Conservation (phyloP, 2,888 invertebrate genomes). For the Lissocephala sabroskyi region DNA sequence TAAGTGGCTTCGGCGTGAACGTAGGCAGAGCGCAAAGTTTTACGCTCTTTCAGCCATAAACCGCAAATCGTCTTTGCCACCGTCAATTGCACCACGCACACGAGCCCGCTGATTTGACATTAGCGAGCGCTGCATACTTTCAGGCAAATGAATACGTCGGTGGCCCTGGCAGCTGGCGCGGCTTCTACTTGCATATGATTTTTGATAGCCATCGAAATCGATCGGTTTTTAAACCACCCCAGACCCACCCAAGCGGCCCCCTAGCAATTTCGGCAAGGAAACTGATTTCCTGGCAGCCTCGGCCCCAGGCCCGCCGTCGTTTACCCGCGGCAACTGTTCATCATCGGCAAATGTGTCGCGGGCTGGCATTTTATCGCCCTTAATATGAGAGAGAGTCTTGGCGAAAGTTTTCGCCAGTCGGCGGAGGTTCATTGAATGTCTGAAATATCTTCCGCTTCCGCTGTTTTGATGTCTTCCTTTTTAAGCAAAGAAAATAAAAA, state of each 20-base stretch:
- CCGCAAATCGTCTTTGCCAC: constrained; percentile 30
- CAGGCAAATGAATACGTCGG: constrained; percentile 25
- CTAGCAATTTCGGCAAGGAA: constrained; percentile 16
- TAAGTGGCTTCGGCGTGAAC: constrained; percentile 41
- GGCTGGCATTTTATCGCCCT: constrained; percentile 31
- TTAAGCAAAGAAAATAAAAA: not conserved
- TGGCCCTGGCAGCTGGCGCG: not conserved
- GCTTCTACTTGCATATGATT: constrained; percentile 38
- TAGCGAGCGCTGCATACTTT: constrained; percentile 40
- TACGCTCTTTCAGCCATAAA: constrained; percentile 34
- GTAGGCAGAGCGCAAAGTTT: constrained; percentile 51
- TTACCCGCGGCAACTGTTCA: constrained; percentile 8
- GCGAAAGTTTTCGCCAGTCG: constrained; percentile 2
- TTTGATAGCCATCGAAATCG: constrained; percentile 49
- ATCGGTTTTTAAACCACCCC: constrained; percentile 39
- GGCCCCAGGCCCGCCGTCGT: not conserved
- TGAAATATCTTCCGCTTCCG: constrained; percentile 56
- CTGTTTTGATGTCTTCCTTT: constrained; percentile 55
- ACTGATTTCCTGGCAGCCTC: constrained; percentile 42
- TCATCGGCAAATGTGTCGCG: constrained; percentile 14
- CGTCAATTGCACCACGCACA: constrained; percentile 12
- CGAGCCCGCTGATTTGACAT: constrained; percentile 11
- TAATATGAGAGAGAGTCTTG: constrained; percentile 10
- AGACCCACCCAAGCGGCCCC: not conserved
- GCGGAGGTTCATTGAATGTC: constrained; percentile 32